phyloP scores from a whole-genome alignment of 2,113 vertebrate species.

The Uropsilus gracilis region DNA sequence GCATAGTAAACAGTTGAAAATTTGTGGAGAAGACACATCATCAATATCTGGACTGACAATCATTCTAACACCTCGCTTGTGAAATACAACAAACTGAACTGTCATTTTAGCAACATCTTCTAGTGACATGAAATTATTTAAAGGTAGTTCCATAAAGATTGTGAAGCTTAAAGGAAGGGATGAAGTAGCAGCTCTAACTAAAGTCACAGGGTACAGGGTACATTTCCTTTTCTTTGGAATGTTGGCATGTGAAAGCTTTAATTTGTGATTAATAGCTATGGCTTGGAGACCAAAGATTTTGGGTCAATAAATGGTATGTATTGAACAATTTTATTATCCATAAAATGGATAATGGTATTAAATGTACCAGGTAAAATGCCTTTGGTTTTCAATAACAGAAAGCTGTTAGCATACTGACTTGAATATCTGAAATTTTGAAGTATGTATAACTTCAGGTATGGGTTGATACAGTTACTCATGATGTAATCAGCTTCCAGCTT shows the following conservation, averaged over 20 bases:
- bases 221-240: background rate
- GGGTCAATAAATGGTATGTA: background rate
- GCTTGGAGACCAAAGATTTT: background rate
- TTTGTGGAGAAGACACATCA: background rate
- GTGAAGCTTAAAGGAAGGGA: background rate
- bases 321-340: background rate
- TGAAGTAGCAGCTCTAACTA: background rate
- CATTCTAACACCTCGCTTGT: background rate
- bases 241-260: background rate
- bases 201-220: background rate
- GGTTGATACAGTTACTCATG: background rate
- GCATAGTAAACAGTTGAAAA: background rate
- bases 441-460: background rate
- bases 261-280: background rate
- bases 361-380: background rate
- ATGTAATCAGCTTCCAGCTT: rapidly evolving
- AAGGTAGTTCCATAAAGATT: background rate
- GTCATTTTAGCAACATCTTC: background rate
- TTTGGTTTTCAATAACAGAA: background rate
- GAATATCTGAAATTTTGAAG: background rate
- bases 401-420: background rate
- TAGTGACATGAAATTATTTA: background rate
- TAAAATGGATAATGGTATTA: background rate
- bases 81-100: background rate
- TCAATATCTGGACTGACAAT: background rate